These are phyloP conservation scores for Gallinago media DNA, from an alignment of 2,113 vertebrate genomes.

Conservation along the genomic window DNA sequence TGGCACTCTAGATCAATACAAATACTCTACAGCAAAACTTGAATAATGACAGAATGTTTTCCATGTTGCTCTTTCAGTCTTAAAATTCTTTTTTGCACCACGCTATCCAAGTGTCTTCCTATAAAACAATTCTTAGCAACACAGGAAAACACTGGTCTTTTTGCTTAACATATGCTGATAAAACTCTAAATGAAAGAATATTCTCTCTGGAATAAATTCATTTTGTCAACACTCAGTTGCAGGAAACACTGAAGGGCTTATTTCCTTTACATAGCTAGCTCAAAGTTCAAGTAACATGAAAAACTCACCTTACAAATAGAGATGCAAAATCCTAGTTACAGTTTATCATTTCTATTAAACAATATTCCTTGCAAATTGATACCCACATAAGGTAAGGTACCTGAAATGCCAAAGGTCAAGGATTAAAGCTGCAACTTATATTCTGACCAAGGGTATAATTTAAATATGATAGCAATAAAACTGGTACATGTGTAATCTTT, in stretches of 20 bases:
- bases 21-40: neutral
- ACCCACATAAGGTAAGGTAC: neutral
- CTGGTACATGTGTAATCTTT: neutral
- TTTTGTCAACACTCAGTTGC: neutral
- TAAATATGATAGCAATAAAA: neutral
- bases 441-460: neutral
- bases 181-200: neutral
- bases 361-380: neutral
- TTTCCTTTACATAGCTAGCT: neutral
- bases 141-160: neutral
- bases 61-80: neutral
- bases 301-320: neutral
- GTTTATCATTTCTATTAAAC: neutral
- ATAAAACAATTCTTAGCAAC: neutral
- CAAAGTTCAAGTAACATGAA: neutral
- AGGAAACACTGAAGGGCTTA: neutral
- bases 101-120: neutral
- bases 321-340: neutral
- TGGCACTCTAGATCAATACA: neutral
- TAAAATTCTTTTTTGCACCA: neutral
- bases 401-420: neutral
- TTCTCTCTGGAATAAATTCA: neutral
- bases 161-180: neutral
- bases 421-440: neutral
- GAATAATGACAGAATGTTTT: neutral